Base-by-base conservation (phyloP, 2,888 invertebrate species). In the Drosophila kanekoi region DNA sequence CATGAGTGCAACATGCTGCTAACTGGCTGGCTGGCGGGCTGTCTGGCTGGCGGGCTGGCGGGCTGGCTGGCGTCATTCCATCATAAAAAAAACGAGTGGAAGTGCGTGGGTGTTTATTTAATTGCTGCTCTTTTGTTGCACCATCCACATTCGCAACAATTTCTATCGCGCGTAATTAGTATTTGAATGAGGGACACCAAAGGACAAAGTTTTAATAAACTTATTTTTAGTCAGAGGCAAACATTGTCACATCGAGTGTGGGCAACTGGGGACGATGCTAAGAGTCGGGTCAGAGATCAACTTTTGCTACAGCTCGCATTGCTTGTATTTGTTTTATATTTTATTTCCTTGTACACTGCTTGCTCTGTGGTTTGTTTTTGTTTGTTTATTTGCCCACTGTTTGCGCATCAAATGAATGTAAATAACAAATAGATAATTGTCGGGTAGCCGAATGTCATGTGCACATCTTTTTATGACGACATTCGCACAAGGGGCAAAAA, bases 161-260 rank as follows among this genome's bases (percentile, higher is more conserved):
- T 72, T 51, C 52, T 51, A 58, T 44, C 14, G 35, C 65, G 28
- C 54, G 74, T 78, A 85, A 81, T 81, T 87, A 87, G 65, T 63
- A 72, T 81, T 81, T 70, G 81, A 87, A 38, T 57, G 38, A 9
- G 37, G 28, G 56, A 28, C 13, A 23, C 11, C 41, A 53, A 37
- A 47, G 58, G 61, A 59, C 41, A 72, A 81, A 81, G 49, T 81
- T 87, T 78, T 87, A 54, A 85, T 74, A 81, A 85, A 79, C 74
- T 60, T 48, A 78, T 81, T 77, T 67, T n/a, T 47, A 38, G 23
- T 51, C n/a, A 41, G 37, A 45, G 41, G 4, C n/a, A 8, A 28
- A 18, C 16, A 32, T 37, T 49, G 35, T 8, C 37, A 13, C 40
- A 13, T 16, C 18, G 28, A 32, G 28, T 40, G 38, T 16, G n/a